A percentile compares a stretch with the other conserved stretches of the same genome.
phyloP scores from a whole-genome alignment of 2,113 vertebrate species.

The Toxostoma redivivum region DNA sequence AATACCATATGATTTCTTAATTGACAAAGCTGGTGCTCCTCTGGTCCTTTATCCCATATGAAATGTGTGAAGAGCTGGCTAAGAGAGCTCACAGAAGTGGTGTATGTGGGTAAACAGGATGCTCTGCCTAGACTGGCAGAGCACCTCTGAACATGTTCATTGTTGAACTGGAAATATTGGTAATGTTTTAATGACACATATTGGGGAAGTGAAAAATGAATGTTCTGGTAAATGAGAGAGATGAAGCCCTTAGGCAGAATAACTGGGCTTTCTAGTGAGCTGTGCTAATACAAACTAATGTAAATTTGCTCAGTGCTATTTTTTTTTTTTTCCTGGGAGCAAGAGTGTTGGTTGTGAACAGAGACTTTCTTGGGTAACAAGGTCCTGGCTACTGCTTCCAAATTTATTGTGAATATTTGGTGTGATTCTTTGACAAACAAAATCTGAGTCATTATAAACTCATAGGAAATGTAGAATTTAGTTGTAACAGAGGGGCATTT shows the following conservation, averaged over 20 bases:
- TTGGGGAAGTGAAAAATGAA: neutral
- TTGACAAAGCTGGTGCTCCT: neutral
- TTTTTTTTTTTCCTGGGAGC: neutral
- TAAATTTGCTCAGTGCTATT: no score
- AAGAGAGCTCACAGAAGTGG: neutral
- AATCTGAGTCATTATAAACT: neutral
- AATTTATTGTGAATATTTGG: rapidly evolving
- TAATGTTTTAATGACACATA: no score
- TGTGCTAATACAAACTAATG: no score
- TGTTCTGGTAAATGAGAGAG: neutral
- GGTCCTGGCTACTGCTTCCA: neutral
- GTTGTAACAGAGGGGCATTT: neutral
- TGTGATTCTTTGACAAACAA: neutral
- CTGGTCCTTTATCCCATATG: neutral
- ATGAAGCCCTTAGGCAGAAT: neutral
- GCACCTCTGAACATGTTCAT: neutral
- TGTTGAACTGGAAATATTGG: neutral
- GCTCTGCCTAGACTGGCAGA: neutral
- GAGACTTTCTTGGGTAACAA: neutral
- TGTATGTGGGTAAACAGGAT: neutral
- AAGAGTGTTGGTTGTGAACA: neutral
- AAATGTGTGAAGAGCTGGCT: neutral
- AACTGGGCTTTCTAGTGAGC: no score
- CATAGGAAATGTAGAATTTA: no score
- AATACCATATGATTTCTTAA: neutral